phyloP scores from a whole-genome alignment of 2,113 vertebrate species.

The Toxotes jaculatrix region DNA sequence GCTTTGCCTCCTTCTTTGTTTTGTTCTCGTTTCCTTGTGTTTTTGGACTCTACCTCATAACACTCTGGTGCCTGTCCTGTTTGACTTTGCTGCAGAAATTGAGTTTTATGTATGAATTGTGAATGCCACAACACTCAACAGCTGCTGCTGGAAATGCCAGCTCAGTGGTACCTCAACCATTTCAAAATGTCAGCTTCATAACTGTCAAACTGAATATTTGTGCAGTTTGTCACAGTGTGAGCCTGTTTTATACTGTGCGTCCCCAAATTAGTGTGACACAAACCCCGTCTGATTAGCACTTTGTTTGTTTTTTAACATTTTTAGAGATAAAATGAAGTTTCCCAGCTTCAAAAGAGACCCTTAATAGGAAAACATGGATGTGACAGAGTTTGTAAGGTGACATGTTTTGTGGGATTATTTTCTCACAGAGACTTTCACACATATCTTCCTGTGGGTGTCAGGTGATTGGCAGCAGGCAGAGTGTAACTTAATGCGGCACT shows the following conservation, averaged over 20 bases:
- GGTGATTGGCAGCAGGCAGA: conserved; percentile 60
- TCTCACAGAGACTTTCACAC: background rate
- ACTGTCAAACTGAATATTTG: background rate
- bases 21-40: too few relatives aligned
- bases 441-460: conserved; percentile 26
- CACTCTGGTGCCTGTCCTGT: background rate
- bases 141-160: conserved; percentile 30
- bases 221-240: background rate
- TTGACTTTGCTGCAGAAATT: background rate
- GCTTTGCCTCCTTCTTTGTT: too few relatives aligned
- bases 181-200: conserved; percentile 40
- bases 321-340: conserved; percentile 7
- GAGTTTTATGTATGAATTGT: background rate
- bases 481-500: conserved; percentile 38
- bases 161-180: background rate
- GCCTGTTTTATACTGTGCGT: background rate
- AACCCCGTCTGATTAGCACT: background rate
- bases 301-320: background rate
- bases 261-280: background rate
- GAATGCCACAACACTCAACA: background rate
- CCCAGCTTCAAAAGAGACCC: conserved; percentile 22
- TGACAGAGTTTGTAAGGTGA: background rate
- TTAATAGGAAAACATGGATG: background rate
- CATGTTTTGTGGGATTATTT: conserved; percentile 35
- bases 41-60: too few relatives aligned